These are phyloP conservation scores for Clarias macrocephalus DNA, from an alignment of 2,113 vertebrate genomes.

Conservation along the genomic window DNA sequence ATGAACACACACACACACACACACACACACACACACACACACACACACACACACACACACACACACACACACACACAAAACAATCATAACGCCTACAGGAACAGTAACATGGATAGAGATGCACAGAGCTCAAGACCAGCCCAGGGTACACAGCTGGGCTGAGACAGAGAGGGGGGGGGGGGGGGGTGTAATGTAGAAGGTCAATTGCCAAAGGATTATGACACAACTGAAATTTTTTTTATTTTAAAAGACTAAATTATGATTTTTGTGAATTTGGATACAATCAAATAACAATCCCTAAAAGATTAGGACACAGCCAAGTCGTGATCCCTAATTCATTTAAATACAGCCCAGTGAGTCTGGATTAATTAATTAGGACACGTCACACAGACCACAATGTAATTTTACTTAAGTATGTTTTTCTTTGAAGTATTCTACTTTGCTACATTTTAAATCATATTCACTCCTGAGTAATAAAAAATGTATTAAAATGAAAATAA, in stretches of 20 bases:
- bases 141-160: background rate
- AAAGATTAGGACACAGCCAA: background rate
- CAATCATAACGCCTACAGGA: background rate
- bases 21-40: conserved; percentile 5
- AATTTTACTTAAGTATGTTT: no score
- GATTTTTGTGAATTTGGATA: background rate
- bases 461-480: no score
- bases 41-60: background rate
- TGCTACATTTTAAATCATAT: no score
- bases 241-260: background rate
- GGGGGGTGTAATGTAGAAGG: background rate
- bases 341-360: background rate
- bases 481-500: no score
- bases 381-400: background rate
- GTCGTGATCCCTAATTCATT: background rate
- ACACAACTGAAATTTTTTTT: background rate
- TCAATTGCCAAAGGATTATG: background rate
- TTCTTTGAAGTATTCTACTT: no score
- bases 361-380: background rate
- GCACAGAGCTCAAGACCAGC: background rate
- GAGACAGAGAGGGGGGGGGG: background rate
- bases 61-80: background rate
- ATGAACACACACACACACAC: background rate
- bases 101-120: background rate
- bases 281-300: background rate